These are phyloP conservation scores for Sabatieria punctata DNA, from an alignment of 2,888 invertebrate species.

Conservation along the genomic window DNA sequence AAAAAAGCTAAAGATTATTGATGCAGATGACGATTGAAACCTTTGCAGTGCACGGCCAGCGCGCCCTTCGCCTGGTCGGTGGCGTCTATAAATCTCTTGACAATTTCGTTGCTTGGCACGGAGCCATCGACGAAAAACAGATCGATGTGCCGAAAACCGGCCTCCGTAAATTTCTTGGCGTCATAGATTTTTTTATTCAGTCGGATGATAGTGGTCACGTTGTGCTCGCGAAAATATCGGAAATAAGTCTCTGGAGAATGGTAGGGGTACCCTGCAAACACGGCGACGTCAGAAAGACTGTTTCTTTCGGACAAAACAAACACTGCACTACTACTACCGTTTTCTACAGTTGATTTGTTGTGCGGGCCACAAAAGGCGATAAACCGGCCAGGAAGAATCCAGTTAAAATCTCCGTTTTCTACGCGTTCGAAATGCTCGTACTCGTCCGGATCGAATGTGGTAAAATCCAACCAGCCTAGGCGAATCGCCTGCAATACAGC, in stretches of 20 bases:
- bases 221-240: constrained; percentile 66
- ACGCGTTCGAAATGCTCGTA: constrained; percentile 94
- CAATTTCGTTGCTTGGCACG: constrained; percentile 71
- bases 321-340: constrained; percentile 49
- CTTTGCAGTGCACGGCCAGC: constrained; percentile 89
- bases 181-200: constrained; percentile 64
- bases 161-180: constrained; percentile 11
- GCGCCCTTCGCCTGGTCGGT: constrained; percentile 73
- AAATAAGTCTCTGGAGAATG: constrained; percentile 89
- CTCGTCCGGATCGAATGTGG: constrained; percentile 79
- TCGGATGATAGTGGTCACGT: constrained; percentile 66
- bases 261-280: constrained; percentile 42
- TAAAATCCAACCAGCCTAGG: constrained; percentile 76
- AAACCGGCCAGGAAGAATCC: constrained; percentile 92
- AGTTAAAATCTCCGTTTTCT: constrained; percentile 94
- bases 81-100: constrained; percentile 67
- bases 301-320: too few species aligned
- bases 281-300: too few species aligned
- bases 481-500: constrained; percentile 46
- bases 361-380: constrained; percentile 96
- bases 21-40: constrained; percentile 21
- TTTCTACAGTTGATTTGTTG: constrained; percentile 64
- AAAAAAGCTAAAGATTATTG: neutral
- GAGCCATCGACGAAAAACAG: constrained; percentile 93
- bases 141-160: constrained; percentile 69